phyloP scores from a whole-genome alignment of 2,797 vertebrate genomes.

The Ataeniobius toweri region DNA sequence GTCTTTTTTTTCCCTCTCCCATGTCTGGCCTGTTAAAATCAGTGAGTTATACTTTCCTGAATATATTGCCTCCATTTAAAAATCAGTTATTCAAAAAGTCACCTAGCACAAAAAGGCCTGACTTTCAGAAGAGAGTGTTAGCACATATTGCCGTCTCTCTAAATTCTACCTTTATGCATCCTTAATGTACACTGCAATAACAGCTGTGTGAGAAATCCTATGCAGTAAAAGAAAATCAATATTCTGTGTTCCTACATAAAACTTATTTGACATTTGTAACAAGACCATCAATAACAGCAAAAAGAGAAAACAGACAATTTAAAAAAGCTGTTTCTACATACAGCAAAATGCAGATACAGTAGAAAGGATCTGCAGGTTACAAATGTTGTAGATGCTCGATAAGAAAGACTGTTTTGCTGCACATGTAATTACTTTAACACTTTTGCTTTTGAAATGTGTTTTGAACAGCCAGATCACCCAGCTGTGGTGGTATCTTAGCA shows the following conservation, averaged over 20 bases:
- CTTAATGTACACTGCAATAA: conserved; percentile 18
- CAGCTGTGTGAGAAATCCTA: conserved; percentile 42
- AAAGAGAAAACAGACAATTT: conserved; percentile 25
- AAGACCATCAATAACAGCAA: conserved; percentile 29
- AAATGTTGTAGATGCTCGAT: conserved; percentile 7
- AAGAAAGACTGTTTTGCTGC: conserved; percentile 22
- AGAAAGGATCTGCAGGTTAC: conserved; percentile 16
- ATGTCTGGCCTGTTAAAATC: conserved; percentile 47
- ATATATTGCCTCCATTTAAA: conserved; percentile 37
- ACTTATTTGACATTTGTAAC: conserved; percentile 50
- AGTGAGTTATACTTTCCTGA: conserved; percentile 45
- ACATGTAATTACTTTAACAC: conserved; percentile 52
- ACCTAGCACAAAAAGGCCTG: conserved; percentile 20
- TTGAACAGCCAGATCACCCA: conserved; percentile 44
- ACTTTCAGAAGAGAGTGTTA: conserved; percentile 47
- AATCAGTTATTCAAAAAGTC: conserved; percentile 40
- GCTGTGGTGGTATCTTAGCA: conserved; percentile 51
- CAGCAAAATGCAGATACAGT: conserved; percentile 4
- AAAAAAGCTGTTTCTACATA: conserved; percentile 24
- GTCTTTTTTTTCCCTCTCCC: conserved; percentile 17
- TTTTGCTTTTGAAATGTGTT: conserved; percentile 40
- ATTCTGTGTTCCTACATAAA: conserved; percentile 42
- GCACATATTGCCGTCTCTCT: conserved; percentile 5
- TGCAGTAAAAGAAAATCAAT: conserved; percentile 51
- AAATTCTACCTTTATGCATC: conserved; percentile 34